Conservation (phyloP, 2,797 vertebrate species). For the Percopsis omiscomaycus region DNA sequence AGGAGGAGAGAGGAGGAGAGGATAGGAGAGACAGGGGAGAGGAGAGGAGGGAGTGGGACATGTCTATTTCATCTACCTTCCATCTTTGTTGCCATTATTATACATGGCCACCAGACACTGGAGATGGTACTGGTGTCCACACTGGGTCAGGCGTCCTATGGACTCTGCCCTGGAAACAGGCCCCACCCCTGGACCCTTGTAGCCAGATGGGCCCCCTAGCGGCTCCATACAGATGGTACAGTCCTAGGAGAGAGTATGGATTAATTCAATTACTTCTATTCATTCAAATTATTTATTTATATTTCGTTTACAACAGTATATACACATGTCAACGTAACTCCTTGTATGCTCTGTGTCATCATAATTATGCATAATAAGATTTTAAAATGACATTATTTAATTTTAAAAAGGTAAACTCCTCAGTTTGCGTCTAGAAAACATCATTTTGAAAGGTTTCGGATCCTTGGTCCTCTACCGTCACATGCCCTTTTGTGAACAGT, state of each 20-base stretch:
- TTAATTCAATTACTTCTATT: too few relatives aligned
- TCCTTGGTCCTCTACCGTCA: too few relatives aligned
- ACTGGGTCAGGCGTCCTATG: constrained; percentile 85
- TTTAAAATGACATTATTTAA: too few relatives aligned
- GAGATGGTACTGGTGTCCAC: constrained; percentile 88
- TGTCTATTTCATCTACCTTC: constrained; percentile 43
- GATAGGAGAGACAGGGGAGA: neutral
- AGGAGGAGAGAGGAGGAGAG: neutral
- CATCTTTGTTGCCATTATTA: constrained; percentile 92
- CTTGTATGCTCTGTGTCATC: neutral
- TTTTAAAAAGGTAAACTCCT: too few relatives aligned
- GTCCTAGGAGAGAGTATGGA: constrained; percentile 72
- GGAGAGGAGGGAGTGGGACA: neutral
- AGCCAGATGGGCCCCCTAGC: constrained; percentile 86
- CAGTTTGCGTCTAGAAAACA: too few relatives aligned
- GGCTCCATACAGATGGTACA: constrained; percentile 95
- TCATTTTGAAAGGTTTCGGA: too few relatives aligned
- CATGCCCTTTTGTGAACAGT: too few relatives aligned
- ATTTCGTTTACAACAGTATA: neutral
- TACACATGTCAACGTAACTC: neutral
- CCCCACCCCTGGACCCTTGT: constrained; percentile 83
- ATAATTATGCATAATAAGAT: too few relatives aligned
- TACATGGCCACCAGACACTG: constrained; percentile 96
- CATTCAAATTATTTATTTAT: neutral
- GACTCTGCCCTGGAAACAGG: constrained; percentile 77